Evolutionary conservation across 1,140 invertebrate genomes (phyloP), one percentile per base, ranked within the genome.

Genomic region (silkworm (Bombyx mori)): DNA sequence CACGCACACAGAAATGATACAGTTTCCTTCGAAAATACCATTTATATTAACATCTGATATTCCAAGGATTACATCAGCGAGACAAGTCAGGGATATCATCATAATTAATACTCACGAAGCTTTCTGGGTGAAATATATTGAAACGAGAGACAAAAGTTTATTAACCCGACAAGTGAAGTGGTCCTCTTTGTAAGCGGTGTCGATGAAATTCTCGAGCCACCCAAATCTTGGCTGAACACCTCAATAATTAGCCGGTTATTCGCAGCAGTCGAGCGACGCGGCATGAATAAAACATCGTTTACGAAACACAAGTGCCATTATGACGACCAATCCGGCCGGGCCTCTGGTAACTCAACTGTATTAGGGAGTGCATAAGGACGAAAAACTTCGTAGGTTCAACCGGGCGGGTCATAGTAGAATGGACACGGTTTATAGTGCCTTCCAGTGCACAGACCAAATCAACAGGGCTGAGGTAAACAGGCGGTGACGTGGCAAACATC

Each of bases 281-380:
- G 54, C 72, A 81, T 83, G 80, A 83, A 83, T 83, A 83, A 83
- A 83, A 81, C 80, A 83, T 78, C 65, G 60, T 72, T 61, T 62
- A 64, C 66, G 61, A 66, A 73, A 75, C 64, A 68, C 70, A 68
- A 73, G 67, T 65, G 64, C 65, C 57, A 60, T 66, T 68, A 65
- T 63, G 56, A 61, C 58, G 54, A 57, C 72, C 71, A 69, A 44
- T 52, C 45, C 64, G 56, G 59, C 18, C 51, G 46, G 77, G 68
- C 43, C 68, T 50, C 49, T 54, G 58, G 7, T 51, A 10, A 42
- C 60, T 54, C 55, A 35, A 44, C 18, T 45, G 12, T 54, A 26
- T n/a, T 42, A 35, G 51, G 48, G 49, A 46, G 43, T 43, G 18
- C 26, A 51, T 12, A 8, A 12, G 10, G 54, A 44, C 26, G 44